A percentile compares a stretch with the other conserved stretches of the same genome.
phyloP scores from a whole-genome alignment of 1,140 invertebrate genomes.

The Drusus annulatus region DNA sequence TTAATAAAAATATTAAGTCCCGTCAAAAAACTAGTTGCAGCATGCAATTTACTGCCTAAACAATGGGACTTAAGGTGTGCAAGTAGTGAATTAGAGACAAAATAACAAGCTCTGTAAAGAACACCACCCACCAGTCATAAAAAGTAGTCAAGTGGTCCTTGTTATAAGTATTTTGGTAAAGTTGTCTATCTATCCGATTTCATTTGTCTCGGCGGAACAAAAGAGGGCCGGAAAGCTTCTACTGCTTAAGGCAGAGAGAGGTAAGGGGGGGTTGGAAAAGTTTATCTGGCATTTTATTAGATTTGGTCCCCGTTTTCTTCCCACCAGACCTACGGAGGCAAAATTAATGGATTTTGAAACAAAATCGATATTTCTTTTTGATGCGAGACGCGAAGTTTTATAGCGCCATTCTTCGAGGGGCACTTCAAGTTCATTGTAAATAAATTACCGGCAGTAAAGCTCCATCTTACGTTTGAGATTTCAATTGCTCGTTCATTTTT shows the following conservation, averaged over 20 bases:
- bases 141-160: conserved; percentile 10
- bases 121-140: conserved; percentile 12
- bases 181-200: conserved; percentile 37
- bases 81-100: neutral
- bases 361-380: conserved; percentile 52
- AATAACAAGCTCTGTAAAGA: neutral
- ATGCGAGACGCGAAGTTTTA: conserved; percentile 47
- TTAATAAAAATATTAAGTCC: no score
- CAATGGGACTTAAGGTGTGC: no score
- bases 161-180: conserved; percentile 31
- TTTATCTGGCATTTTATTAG: conserved; percentile 49
- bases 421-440: conserved; percentile 45
- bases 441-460: conserved; percentile 46
- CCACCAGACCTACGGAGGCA: conserved; percentile 6
- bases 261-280: conserved; percentile 25
- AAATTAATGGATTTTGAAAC: conserved; percentile 56
- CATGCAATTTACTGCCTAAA: no score
- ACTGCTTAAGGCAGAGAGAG: conserved; percentile 8
- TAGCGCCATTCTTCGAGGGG: conserved; percentile 15
- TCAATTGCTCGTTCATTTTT: conserved; percentile 28
- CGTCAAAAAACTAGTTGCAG: no score
- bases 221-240: conserved; percentile 22
- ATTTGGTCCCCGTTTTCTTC: conserved; percentile 34
- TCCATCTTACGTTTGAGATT: conserved; percentile 24
- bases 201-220: conserved; percentile 44